Base-by-base conservation (phyloP, 2,797 vertebrate genomes). In the Eulemur mongoz region DNA sequence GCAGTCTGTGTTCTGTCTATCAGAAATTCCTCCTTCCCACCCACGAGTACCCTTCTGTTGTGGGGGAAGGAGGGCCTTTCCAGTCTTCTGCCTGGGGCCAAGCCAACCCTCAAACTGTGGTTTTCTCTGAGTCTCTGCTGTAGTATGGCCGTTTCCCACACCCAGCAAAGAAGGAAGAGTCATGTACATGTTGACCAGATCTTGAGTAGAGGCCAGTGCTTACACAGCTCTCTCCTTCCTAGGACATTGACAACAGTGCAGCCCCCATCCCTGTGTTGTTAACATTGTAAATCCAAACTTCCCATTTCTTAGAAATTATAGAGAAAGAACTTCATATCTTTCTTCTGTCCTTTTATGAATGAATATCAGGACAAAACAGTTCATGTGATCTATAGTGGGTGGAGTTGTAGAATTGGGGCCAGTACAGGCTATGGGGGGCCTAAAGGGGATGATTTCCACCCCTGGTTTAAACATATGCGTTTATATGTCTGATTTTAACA, bases 21-120 rank as follows among this genome's bases (percentile, higher is more conserved):
- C 98, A 98, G 97, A 97, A 98, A 97, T 61, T 85, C 94, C 98
- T 97, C 95, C 98, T 98, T 98, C 98, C 98, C 98, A 98, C 98
- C 98, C 98, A 98, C 45, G n/a, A 93, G 91, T 94, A 92, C 97
- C 95, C 90, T 98, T 96, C 96, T 97, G 93, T 97, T 98, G 98
- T 97, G 97, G 98, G 97, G 98, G 97, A 92, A 97, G 97, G 98
- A 98, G 97, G 98, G 97, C 98, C 98, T 98, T 98, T 98, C 98
- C 98, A 98, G 98, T 97, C 98, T 97, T 95, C 96, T 50, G 96
- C 95, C 95, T 98, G 97, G 98, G 96, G 75, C 94, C 92, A 87
- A 48, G 98, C 98, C 98, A 98, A 79, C 91, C 98, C 96, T 97
- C 97, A 98, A 83, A 93, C 98, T 98, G 98, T 96, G 98, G 98